Percentiles rank a stretch among this genome's conserved stretches.
phyloP scores from a whole-genome alignment of 2,797 vertebrate genomes.

The Coregonus ussuriensis region DNA sequence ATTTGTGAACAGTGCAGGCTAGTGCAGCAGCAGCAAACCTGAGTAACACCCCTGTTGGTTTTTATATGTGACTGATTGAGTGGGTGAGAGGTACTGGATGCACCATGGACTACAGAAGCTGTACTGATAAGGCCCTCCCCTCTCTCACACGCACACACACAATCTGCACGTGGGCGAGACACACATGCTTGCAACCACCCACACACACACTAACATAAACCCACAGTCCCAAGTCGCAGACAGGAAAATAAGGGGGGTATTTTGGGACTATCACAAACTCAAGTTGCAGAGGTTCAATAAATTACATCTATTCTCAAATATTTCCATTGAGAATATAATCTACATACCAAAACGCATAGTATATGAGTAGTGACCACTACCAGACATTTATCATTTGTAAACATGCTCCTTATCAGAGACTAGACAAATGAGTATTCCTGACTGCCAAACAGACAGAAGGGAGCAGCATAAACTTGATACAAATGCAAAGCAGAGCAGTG shows the following conservation, averaged over 20 bases:
- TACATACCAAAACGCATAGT: not conserved
- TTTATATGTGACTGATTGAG: slow-evolving; percentile 2
- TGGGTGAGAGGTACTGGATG: slow-evolving; percentile 2
- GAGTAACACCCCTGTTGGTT: not conserved
- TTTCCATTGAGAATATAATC: no score
- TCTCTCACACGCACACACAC: not conserved
- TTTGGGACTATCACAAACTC: not conserved
- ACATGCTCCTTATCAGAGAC: not conserved
- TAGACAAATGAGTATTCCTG: not conserved
- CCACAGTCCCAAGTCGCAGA: not conserved
- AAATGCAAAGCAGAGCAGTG: slow-evolving; percentile 7
- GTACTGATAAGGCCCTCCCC: not conserved
- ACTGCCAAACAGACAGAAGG: not conserved
- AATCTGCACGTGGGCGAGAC: not conserved
- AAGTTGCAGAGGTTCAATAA: not conserved
- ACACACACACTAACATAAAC: not conserved
- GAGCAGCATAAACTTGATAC: slow-evolving; percentile 3
- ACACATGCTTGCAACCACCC: not conserved
- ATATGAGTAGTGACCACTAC: not conserved
- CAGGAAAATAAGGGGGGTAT: no score
- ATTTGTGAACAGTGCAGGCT: no score
- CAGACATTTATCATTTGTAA: not conserved
- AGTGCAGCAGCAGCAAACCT: no score
- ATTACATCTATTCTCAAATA: not conserved
- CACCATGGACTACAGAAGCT: not conserved